Base-by-base conservation (phyloP, 92 coral and sea anemone species). In the Diadumene lineata region DNA sequence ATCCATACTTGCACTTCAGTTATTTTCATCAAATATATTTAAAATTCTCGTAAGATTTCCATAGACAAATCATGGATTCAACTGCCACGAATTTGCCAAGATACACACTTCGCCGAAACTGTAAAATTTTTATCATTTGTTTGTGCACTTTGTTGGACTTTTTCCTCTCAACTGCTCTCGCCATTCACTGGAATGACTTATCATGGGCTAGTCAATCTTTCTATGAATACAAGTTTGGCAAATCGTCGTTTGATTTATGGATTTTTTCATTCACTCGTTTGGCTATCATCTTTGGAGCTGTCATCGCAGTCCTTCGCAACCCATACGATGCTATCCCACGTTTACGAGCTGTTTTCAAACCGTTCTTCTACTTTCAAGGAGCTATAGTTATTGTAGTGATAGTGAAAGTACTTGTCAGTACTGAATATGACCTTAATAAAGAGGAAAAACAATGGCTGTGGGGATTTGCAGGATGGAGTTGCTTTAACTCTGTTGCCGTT, bases 241-340 rank as follows among this genome's bases (percentile, higher is more conserved):
- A 89, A 18, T 86, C 91, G 4, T 76, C 90, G 4, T 78, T 92
- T 63, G 99, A 96, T 62, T 70, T 96, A 53, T 96, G 97, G 99
- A 7, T 92, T 1, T 24, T 89, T 22, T 73, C 96, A 9, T 50
- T 88, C 60, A 17, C 75, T 29, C 92, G 99, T n/a, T 64, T 73
- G 48, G 71, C 74, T 30, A n/a, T 82, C 50, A 66, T 83, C 16
- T 23, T 84, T 7, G 99, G 99, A 46, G 90, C 96, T 30, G 44
- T 80, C 10, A 50, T 89, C 50, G 99, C 93, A 15, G 26, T 79
- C 44, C 53, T 76, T 62, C 70, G 44, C 23, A 88, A 90, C 72
- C 78, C 60, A 26, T 70, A 55, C n/a, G 90, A 73, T 23, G 92
- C 97, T 46, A 50, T 85, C 24, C 66, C 93, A n/a, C 90, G 99